These are phyloP conservation scores for Molanna angustata DNA, from an alignment of 2,888 invertebrate genomes.

Conservation along the genomic window DNA sequence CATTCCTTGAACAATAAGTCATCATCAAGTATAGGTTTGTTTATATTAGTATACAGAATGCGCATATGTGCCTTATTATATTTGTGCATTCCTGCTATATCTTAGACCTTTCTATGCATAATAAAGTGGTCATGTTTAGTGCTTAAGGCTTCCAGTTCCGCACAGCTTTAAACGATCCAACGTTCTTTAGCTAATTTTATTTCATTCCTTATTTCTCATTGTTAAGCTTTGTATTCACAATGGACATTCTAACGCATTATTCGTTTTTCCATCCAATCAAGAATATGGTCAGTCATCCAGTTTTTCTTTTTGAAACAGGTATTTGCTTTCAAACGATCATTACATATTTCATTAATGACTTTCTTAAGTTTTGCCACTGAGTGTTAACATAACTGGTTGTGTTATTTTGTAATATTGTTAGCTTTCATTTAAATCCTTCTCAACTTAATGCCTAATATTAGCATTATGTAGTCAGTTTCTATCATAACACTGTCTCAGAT, in stretches of 20 bases:
- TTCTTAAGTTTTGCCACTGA: neutral
- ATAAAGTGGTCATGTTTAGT: neutral
- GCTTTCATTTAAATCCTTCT: neutral
- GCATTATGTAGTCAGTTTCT: neutral
- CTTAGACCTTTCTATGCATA: neutral
- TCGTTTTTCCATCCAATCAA: neutral
- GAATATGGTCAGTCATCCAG: constrained; percentile 5
- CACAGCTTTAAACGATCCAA: neutral
- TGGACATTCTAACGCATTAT: neutral
- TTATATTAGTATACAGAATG: neutral
- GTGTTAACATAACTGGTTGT: neutral
- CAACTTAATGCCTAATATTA: neutral
- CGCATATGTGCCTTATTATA: neutral
- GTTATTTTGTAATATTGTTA: neutral
- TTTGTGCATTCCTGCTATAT: neutral
- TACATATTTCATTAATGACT: neutral
- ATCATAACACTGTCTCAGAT: neutral
- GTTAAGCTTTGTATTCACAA: neutral
- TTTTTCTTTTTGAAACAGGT: neutral
- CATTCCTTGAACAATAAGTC: neutral
- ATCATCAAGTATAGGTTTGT: neutral
- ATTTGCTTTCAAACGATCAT: neutral
- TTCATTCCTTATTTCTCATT: neutral
- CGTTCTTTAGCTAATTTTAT: neutral
- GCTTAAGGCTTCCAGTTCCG: neutral